A percentile compares a stretch with the other conserved stretches of the same genome.
Evolutionary conservation across 2,113 vertebrate genomes (phyloP).

Genomic region (Girardinichthys multiradiatus): DNA sequence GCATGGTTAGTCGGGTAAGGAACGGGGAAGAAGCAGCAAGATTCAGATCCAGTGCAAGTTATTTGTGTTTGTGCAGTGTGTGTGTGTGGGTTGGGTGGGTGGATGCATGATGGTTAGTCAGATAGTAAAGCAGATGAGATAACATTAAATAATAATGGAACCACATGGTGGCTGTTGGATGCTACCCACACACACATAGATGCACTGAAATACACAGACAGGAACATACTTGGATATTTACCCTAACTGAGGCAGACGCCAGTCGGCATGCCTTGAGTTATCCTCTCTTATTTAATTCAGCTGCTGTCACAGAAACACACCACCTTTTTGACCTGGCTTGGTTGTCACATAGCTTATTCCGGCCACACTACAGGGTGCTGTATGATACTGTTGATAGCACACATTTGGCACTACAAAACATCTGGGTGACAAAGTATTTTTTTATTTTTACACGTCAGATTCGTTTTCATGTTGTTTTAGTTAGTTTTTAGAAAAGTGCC

Average conservation of each 20-base stretch:
- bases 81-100: slow-evolving; percentile 4
- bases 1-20: slow-evolving; percentile 46
- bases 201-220: slow-evolving; percentile 6
- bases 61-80: background rate
- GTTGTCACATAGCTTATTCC: background rate
- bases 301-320: slow-evolving; percentile 36
- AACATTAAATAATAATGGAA: slow-evolving; percentile 67
- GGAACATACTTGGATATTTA: slow-evolving; percentile 40
- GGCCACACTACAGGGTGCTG: background rate
- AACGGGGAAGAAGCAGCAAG: slow-evolving; percentile 34
- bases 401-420: background rate
- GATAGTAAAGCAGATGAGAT: slow-evolving; percentile 67
- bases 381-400: background rate
- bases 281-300: slow-evolving; percentile 55
- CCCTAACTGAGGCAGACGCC: slow-evolving; percentile 57
- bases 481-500: no score
- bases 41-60: slow-evolving; percentile 25
- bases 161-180: slow-evolving; percentile 68
- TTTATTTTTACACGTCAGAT: no score
- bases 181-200: slow-evolving; percentile 22
- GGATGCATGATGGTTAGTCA: slow-evolving; percentile 52
- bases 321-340: background rate
- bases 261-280: slow-evolving; percentile 47
- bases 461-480: no score
- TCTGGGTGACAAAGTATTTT: no score